These are phyloP conservation scores for Steatornis caripensis DNA, from an alignment of 2,113 vertebrate species.

Conservation along the genomic window DNA sequence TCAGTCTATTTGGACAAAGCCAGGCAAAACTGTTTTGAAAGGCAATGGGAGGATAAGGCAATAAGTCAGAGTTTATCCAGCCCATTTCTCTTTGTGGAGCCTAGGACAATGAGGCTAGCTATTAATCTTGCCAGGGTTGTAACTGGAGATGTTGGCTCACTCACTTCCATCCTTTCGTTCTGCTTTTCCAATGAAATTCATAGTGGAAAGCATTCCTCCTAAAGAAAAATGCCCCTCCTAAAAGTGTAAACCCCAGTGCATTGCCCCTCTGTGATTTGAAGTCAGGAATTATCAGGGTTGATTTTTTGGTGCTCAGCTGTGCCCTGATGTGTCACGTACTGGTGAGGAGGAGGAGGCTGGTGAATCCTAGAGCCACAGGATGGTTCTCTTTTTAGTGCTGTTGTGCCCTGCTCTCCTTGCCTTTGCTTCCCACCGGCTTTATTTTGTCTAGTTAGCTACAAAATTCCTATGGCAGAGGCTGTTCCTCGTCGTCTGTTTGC, in stretches of 20 bases:
- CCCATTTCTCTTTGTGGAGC: constrained; percentile 29
- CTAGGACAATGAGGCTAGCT: neutral
- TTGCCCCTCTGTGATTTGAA: neutral
- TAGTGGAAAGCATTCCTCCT: neutral
- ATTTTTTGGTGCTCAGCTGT: neutral
- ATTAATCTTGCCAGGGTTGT: constrained; percentile 5
- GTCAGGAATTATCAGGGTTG: neutral
- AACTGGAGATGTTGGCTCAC: neutral
- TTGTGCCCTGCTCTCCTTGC: neutral
- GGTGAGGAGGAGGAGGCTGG: neutral
- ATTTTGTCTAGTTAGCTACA: neutral
- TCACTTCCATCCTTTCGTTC: neutral
- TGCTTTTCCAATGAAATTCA: neutral
- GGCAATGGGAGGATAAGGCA: constrained; percentile 23
- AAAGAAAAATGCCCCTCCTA: neutral
- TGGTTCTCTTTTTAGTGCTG: neutral
- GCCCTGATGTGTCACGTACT: fast-evolving
- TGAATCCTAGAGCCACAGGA: neutral
- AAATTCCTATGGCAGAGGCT: neutral
- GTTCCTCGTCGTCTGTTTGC: neutral
- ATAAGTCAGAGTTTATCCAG: constrained; percentile 45
- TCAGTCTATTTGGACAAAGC: constrained; percentile 23
- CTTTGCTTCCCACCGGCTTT: neutral
- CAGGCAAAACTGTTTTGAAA: constrained; percentile 30
- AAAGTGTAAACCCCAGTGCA: neutral